Conservation (phyloP, 1,140 invertebrate genomes). For the Drosophila pallidifrons region DNA sequence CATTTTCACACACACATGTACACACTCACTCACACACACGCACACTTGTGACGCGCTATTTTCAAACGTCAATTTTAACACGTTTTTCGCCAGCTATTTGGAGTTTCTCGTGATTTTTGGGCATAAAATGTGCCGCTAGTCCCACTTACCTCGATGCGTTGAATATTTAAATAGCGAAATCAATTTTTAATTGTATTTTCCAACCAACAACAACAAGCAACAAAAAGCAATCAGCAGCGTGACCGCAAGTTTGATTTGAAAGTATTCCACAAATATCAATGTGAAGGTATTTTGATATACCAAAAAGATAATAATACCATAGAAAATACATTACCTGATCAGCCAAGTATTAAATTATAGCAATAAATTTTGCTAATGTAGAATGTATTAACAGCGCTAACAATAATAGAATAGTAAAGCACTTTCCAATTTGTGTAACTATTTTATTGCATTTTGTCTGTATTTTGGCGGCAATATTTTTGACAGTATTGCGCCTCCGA, state of each 20-base stretch:
- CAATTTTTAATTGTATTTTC: conserved; percentile 79
- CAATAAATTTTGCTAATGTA: background rate
- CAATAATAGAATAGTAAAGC: too few relatives aligned
- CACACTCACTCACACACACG: background rate
- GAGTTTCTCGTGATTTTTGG: conserved; percentile 1
- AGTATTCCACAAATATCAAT: background rate
- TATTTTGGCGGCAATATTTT: too few relatives aligned
- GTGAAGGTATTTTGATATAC: background rate
- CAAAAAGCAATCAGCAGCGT: conserved; percentile 48
- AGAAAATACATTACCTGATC: background rate
- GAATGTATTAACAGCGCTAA: too few relatives aligned
- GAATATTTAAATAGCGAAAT: conserved; percentile 71
- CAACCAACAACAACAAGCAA: conserved; percentile 65
- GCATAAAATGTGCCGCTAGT: conserved; percentile 41
- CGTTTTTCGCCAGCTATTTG: conserved; percentile 33
- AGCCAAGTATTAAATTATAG: background rate
- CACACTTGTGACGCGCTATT: conserved; percentile 66
- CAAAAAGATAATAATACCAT: background rate
- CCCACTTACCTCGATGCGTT: conserved; percentile 59
- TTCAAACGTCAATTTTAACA: conserved; percentile 51
- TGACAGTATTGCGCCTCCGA: too few relatives aligned
- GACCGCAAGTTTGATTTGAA: background rate
- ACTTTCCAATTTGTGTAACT: too few relatives aligned
- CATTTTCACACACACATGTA: conserved; percentile 33
- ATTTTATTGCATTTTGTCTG: too few relatives aligned